Base-by-base conservation (phyloP, 2,113 vertebrate genomes). In the Alethe castanea region DNA sequence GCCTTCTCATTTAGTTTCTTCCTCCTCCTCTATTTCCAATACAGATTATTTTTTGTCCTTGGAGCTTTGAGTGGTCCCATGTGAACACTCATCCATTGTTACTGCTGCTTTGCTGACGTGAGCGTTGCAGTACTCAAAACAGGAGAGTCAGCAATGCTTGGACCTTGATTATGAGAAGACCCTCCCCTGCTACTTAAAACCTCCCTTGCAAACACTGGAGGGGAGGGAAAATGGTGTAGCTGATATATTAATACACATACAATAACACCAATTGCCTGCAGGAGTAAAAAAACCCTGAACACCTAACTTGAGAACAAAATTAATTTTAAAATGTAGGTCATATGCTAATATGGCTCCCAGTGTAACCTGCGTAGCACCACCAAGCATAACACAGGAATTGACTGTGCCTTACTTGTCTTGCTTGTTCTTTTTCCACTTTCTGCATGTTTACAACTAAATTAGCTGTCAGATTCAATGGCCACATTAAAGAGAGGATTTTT, bases 271-370 rank as follows among this genome's bases (percentile, higher is more conserved):
- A 88, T 86, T 88, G 93, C 94, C 92, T 86, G 60, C 78, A 95
- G 93, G 82, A 95, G 56, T n/a, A 19, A 67, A 86, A 86, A 85
- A 92, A 54, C 23, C 66, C 90, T 60, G 71, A 96, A 90, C 82
- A 94, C 82, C 90, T 90, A 94, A 96, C 88, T 88, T 78, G 92
- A 95, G 94, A 96, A 86, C 70, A 84, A 96, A 96, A 96, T 95
- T 93, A 80, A 93, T 97, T 95, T 92, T 14, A 88, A 94, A 97
- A 96, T 93, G 88, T 97, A 97, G 96, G 95, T 95, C 96, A 81
- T 96, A 97, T 95, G 95, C 81, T 97, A 96, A 96, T 95, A 47
- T 16, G 4, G 76, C 40, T 97, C 85, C 90, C 90, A 88, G 14
- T 28, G 64, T 94, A 95, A 96, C 92, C 92, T 74, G 85, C 70